Percentiles rank a stretch among this genome's conserved stretches.
These are phyloP conservation scores for Artibeus jamaicensis DNA, from an alignment of 2,797 vertebrate genomes.

Conservation along the genomic window DNA sequence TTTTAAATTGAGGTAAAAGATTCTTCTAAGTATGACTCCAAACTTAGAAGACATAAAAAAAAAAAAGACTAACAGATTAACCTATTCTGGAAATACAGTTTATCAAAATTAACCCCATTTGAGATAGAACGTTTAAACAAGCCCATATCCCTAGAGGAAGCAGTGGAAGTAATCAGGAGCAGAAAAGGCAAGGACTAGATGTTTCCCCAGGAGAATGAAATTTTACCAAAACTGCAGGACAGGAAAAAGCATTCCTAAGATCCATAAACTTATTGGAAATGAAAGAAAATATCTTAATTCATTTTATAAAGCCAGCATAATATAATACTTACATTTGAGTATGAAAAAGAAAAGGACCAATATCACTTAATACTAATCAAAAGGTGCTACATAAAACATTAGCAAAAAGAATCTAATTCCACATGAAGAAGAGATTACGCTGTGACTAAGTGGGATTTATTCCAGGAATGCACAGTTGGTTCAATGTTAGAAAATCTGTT, in stretches of 20 bases:
- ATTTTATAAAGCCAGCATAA: not conserved
- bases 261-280: not conserved
- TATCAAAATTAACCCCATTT: not conserved
- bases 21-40: not conserved
- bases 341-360: not conserved
- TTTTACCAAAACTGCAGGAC: not conserved
- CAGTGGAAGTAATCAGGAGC: not conserved
- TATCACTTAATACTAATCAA: not conserved
- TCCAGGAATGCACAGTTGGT: not conserved
- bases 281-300: not conserved
- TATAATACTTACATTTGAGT: not conserved
- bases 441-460: not conserved
- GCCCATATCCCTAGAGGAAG: not conserved
- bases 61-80: not conserved
- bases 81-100: not conserved
- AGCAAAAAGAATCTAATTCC: not conserved
- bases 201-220: not conserved
- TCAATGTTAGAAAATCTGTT: not conserved
- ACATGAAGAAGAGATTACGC: not conserved
- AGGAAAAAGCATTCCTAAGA: not conserved
- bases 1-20: not conserved
- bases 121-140: not conserved
- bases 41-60: not conserved
- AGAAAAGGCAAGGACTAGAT: not conserved
- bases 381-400: not conserved